These are phyloP conservation scores for Psittacus erithacus DNA, from an alignment of 2,113 vertebrate species.

Conservation along the genomic window DNA sequence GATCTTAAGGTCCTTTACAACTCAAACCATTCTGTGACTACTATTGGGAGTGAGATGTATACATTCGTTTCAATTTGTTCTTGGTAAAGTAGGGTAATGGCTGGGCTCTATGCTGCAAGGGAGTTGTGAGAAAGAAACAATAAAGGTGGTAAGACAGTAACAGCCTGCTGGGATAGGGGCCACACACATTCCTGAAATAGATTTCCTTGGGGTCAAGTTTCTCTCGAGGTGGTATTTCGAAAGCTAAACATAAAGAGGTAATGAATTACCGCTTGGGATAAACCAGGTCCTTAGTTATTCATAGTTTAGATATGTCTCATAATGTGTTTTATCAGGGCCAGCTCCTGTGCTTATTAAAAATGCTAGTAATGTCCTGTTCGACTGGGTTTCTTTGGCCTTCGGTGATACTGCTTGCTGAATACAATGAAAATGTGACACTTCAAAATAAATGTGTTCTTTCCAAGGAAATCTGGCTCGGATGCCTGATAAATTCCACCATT, in stretches of 20 bases:
- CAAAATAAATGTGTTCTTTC: slow-evolving; percentile 61
- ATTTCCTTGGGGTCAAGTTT: slow-evolving; percentile 63
- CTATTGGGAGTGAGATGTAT: background rate
- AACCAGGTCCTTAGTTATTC: background rate
- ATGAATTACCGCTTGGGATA: slow-evolving; percentile 40
- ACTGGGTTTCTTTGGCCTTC: background rate
- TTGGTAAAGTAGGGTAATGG: background rate
- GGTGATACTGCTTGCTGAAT: background rate
- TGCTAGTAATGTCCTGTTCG: slow-evolving; percentile 35
- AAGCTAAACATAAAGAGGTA: slow-evolving; percentile 42
- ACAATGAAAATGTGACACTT: slow-evolving; percentile 59
- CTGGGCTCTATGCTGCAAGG: background rate
- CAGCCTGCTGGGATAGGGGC: background rate
- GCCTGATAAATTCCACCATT: slow-evolving; percentile 40
- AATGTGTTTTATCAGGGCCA: slow-evolving; percentile 7
- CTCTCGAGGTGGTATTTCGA: slow-evolving; percentile 10
- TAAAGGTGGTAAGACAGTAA: slow-evolving; percentile 21
- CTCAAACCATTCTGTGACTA: background rate
- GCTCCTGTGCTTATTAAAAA: slow-evolving; percentile 47
- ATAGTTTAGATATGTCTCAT: background rate
- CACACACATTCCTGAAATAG: slow-evolving; percentile 40
- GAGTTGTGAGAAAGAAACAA: background rate
- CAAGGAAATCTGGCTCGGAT: slow-evolving; percentile 30
- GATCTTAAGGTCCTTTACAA: background rate
- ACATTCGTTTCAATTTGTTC: background rate